Evolutionary conservation across 2,113 vertebrate genomes (phyloP), one percentile per base, ranked within the genome.

Genomic region (Hymenochirus boettgeri): DNA sequence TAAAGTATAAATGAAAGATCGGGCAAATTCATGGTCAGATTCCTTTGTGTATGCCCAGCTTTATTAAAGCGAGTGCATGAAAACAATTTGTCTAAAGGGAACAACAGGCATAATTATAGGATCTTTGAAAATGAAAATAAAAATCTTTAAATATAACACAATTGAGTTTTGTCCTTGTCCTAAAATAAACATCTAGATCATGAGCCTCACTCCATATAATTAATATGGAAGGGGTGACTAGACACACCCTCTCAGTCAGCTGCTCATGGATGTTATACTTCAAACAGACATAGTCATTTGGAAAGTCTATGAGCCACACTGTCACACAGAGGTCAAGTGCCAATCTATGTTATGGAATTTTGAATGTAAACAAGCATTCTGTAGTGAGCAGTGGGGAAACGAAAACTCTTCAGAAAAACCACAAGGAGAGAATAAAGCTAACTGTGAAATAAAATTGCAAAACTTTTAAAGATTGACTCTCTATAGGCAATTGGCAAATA

Each of bases 401-500:
- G 22, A 21, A 12, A 48, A 23, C 18, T 10, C 4, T 7, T 6
- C n/a, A n/a, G n/a, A 35, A 35, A 35, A 8, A 11, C 33, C 33
- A 29, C 17, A 17, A 12, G 29, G 22, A 11, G 13, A 21, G 19
- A 25, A 24, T 26, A 57, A 39, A 58, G 56, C 22, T 48, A 57
- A 65, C 12, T 35, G 33, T 35, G 33, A 35, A 17, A 31, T 45
- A 63, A 53, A 45, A 55, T 55, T 56, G 53, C 21, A 65, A 69
- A 61, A 57, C 65, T 53, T 53, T 69, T 61, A 69, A 27, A 61
- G 42, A 53, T 45, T 57, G 57, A 69, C 51, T 59, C 42, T 60
- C 35, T 53, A 47, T 64, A 67, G 27, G 29, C 46, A 46, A 33
- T 51, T 51, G 45, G 46, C 55, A 46, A 59, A 58, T 51, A 35